A percentile compares a stretch with the other conserved stretches of the same genome.
These are phyloP conservation scores for Hybos culiciformis DNA, from an alignment of 2,888 invertebrate genomes.

Conservation along the genomic window DNA sequence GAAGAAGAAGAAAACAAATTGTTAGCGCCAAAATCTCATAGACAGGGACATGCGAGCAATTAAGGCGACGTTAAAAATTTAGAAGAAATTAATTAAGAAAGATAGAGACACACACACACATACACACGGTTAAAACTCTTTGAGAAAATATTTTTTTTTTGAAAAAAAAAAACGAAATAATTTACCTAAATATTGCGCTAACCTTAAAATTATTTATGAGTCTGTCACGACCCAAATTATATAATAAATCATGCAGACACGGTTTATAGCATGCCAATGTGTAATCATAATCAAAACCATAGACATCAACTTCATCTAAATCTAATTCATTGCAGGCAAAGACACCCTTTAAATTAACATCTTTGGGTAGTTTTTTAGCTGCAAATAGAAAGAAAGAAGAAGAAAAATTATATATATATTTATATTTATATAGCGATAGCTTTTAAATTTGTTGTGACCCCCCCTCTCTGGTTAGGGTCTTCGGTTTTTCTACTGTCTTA, in stretches of 20 bases:
- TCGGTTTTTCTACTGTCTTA: background rate
- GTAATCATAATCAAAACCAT: constrained; percentile 98
- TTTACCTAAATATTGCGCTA: too few relatives aligned
- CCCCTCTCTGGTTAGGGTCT: background rate
- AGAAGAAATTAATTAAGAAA: too few relatives aligned
- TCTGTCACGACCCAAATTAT: constrained; percentile 76
- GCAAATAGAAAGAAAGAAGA: constrained; percentile 21
- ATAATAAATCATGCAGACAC: constrained; percentile 74
- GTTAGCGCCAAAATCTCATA: too few relatives aligned
- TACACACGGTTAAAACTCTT: too few relatives aligned
- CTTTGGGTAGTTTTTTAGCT: constrained; percentile 78
- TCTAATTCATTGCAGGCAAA: constrained; percentile 95
- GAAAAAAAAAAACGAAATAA: background rate
- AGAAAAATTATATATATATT: background rate
- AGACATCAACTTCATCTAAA: constrained; percentile 79
- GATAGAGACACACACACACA: too few relatives aligned
- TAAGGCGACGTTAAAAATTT: too few relatives aligned
- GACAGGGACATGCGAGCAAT: too few relatives aligned
- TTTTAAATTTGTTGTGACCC: too few relatives aligned
- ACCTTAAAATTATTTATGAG: constrained; percentile 82
- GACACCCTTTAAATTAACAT: constrained; percentile 76
- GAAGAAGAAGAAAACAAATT: too few relatives aligned
- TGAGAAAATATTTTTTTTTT: background rate
- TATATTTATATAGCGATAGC: background rate
- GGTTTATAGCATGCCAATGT: constrained; percentile 91